phyloP scores from a whole-genome alignment of 2,888 invertebrate genomes.

The Thera britannica region DNA sequence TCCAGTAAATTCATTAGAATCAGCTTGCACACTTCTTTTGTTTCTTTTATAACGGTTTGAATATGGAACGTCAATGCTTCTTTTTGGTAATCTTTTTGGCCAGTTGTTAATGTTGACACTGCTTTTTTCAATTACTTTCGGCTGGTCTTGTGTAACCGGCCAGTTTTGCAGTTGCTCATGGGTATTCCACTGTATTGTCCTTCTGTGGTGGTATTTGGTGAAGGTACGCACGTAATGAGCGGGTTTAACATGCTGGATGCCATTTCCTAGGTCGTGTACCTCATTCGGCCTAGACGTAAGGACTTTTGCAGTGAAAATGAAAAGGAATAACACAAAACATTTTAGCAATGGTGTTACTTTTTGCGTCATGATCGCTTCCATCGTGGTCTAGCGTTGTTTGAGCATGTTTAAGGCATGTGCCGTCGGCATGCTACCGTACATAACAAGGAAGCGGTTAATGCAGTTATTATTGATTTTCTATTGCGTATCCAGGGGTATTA shows the following conservation, averaged over 20 bases:
- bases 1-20: constrained; percentile 60
- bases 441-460: constrained; percentile 66
- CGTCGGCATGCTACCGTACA: constrained; percentile 7
- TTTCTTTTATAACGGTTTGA: constrained; percentile 51
- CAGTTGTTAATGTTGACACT: constrained; percentile 46
- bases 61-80: constrained; percentile 29
- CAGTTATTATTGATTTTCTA: constrained; percentile 70
- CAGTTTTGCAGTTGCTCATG: constrained; percentile 63
- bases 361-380: constrained; percentile 72
- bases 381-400: constrained; percentile 41
- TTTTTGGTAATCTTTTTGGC: constrained; percentile 29
- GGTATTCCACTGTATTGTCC: constrained; percentile 72
- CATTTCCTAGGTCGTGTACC: constrained; percentile 64
- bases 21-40: constrained; percentile 59
- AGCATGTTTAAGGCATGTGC: constrained; percentile 28
- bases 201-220: constrained; percentile 78
- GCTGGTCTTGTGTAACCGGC: constrained; percentile 56
- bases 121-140: constrained; percentile 62
- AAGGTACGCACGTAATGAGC: constrained; percentile 77
- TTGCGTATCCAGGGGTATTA: constrained; percentile 40
- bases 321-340: constrained; percentile 75
- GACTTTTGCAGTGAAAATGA: constrained; percentile 80
- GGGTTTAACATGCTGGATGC: constrained; percentile 70
- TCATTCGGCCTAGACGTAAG: constrained; percentile 76
- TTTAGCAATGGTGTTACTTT: constrained; percentile 76